Evolutionary conservation across 2,888 invertebrate species (phyloP).

Genomic region (Zaprionus bogoriensis): DNA sequence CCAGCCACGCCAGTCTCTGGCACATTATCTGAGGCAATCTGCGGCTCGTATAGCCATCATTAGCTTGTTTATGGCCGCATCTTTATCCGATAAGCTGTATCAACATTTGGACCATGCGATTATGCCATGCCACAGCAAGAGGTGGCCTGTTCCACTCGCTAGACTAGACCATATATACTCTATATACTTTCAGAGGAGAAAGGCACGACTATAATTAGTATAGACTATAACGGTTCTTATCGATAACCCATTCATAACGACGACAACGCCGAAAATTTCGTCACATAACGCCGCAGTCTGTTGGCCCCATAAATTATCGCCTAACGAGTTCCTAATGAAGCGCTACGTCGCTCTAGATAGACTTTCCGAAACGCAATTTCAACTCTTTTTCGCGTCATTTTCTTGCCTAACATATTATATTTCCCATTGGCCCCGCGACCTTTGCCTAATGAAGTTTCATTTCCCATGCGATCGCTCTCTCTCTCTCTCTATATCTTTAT

Average conservation of each 20-base stretch:
- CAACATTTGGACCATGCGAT: background rate
- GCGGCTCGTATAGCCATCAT: conserved; percentile 36
- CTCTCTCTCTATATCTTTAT: background rate
- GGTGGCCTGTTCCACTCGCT: background rate
- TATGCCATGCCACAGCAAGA: background rate
- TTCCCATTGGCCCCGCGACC: background rate
- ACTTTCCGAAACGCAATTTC: no score
- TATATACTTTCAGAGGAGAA: background rate
- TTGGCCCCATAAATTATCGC: conserved; percentile 1
- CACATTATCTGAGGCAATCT: background rate
- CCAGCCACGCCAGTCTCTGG: background rate
- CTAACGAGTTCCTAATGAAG: conserved; percentile 25
- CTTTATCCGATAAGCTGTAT: conserved; percentile 25
- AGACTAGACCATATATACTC: background rate
- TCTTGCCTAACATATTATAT: conserved; percentile 5
- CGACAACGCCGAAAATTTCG: background rate
- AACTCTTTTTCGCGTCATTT: no score
- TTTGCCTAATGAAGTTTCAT: conserved; percentile 8
- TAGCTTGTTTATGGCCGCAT: conserved; percentile 51
- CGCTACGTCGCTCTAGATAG: no score
- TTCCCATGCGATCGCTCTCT: conserved; percentile 24
- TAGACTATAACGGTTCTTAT: background rate
- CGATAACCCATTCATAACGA: background rate
- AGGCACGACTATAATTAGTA: background rate
- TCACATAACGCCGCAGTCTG: background rate